Percentiles rank a stretch among this genome's conserved stretches.
Conservation (phyloP, 2,888 invertebrate genomes). For the Reticulitermes lucifugus region DNA sequence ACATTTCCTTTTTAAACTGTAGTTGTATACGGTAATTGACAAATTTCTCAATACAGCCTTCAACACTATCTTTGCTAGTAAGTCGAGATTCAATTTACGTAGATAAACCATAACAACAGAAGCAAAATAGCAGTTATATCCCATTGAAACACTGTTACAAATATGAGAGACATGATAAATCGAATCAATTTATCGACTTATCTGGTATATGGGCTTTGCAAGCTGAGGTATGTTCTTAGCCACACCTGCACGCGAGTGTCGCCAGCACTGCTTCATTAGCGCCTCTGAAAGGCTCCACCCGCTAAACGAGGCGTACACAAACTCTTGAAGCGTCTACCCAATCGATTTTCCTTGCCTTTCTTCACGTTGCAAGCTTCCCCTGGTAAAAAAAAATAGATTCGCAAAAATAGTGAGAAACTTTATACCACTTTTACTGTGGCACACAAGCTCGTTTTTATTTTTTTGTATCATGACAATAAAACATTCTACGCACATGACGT, state of each 20-base stretch:
- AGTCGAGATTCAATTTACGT: too few species aligned
- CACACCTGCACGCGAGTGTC: slow-evolving; percentile 6
- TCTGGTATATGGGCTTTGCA: not conserved
- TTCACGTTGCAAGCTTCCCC: not conserved
- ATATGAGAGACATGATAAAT: not conserved
- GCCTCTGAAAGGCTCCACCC: slow-evolving; percentile 29
- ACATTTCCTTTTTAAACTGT: too few species aligned
- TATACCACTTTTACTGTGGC: too few species aligned
- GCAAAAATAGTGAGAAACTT: not conserved
- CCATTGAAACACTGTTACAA: too few species aligned
- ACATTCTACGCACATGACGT: too few species aligned
- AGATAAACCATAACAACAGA: too few species aligned
- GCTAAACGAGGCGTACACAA: slow-evolving; percentile 32
- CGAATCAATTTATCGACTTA: not conserved
- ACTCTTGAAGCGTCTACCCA: slow-evolving; percentile 28
- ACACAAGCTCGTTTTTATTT: too few species aligned
- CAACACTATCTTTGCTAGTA: too few species aligned
- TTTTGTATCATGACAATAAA: too few species aligned
- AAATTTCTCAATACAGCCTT: too few species aligned
- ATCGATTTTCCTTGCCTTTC: slow-evolving; percentile 41
- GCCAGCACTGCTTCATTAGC: slow-evolving; percentile 33
- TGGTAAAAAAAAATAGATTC: not conserved
- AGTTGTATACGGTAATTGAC: too few species aligned
- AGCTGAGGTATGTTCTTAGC: not conserved
- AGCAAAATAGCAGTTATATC: too few species aligned